Base-by-base conservation (phyloP, 1,140 invertebrate species). In the Macrosteles quadrilineatus region DNA sequence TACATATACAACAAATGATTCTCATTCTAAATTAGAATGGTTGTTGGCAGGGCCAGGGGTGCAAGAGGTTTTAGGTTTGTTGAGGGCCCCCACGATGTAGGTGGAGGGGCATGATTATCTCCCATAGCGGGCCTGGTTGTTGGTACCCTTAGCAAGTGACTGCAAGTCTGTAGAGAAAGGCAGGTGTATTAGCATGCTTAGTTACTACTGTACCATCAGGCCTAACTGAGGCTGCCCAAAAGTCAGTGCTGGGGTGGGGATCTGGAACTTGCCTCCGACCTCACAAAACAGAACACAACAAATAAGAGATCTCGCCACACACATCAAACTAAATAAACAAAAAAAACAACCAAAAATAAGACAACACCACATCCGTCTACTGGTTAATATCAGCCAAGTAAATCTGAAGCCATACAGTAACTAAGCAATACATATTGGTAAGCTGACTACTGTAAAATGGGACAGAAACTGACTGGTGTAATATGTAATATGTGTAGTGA, bases 221-320 rank as follows among this genome's bases (percentile, higher is more conserved):
- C 68, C 68, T 64, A 69, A 74, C 68, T 71, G 74, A 74, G 62
- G 62, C 71, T 74, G 73, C 66, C 75, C 75, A 76, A 75, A 74
- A 72, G 71, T 74, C 74, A 76, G 74, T 72, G 68, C 68, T 64
- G 73, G 73, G 65, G 74, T 69, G 55, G 72, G 50, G 68, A 72
- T 71, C 73, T 68, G 75, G 71, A 77, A 70, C 74, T 77, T 75
- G 19, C 76, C 75, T 70, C 67, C 73, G 68, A 77, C 75, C 76
- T 77, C 75, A 69, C 74, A 75, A 65, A 75, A 73, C 65, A 75
- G 71, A 73, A 73, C 57, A 72, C 69, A 70, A 74, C 64, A 75
- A 74, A 73, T 65, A 72, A 72, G 65, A 70, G 30, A 71, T 47
- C 14, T 63, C 47, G 55, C 53, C 55, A 68, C 50, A 71, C 53